phyloP scores from a whole-genome alignment of 2,113 vertebrate species.

The Alligator mississippiensis region DNA sequence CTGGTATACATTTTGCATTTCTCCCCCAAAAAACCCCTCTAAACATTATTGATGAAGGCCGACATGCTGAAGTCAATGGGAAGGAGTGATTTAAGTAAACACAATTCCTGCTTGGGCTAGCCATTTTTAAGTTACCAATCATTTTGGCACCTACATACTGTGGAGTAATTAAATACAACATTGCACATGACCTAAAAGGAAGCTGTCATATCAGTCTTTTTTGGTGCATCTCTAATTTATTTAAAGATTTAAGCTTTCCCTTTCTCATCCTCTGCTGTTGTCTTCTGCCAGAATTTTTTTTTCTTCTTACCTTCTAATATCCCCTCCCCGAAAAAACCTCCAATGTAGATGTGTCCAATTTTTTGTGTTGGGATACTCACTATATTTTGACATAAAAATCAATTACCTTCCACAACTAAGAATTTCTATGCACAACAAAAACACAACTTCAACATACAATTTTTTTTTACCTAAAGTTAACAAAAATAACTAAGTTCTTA shows the following conservation, averaged over 20 bases:
- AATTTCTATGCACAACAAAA: slow-evolving; percentile 13
- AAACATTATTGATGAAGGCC: not conserved
- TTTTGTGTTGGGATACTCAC: slow-evolving; percentile 52
- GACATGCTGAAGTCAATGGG: not conserved
- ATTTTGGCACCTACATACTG: not conserved
- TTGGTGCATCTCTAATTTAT: not conserved
- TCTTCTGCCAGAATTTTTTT: rapidly evolving
- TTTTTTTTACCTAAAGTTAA: not conserved
- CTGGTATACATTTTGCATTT: not conserved
- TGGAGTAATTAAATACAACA: not conserved
- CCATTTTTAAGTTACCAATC: not conserved
- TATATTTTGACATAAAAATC: slow-evolving; percentile 67
- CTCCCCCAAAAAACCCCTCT: not conserved
- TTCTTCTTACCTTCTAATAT: slow-evolving; percentile 45
- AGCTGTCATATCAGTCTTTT: not conserved
- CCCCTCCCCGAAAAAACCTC: slow-evolving; percentile 7
- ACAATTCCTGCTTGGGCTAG: not conserved
- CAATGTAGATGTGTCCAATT: slow-evolving; percentile 54
- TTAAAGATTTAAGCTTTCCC: not conserved
- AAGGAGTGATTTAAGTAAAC: not conserved
- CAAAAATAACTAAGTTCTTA: not conserved
- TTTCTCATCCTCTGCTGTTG: not conserved
- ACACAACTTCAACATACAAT: slow-evolving; percentile 13
- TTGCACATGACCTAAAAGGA: not conserved
- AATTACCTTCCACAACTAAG: slow-evolving; percentile 56